Base-by-base conservation (phyloP, 1,140 invertebrate species). In the Delia radicum region DNA sequence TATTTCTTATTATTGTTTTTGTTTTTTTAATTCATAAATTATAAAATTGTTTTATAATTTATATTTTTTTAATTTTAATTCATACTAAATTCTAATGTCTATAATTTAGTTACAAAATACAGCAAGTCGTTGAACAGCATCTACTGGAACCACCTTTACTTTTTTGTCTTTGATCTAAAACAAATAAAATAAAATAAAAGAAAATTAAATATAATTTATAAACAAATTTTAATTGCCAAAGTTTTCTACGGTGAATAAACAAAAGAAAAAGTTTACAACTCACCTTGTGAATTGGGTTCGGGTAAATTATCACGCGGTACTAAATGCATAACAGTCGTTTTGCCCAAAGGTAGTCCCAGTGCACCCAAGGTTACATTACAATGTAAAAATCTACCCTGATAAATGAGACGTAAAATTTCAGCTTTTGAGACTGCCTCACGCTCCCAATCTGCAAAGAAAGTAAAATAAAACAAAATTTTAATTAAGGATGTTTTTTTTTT, bases 261-360 rank as follows among this genome's bases (percentile, higher is more conserved):
- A n/a, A n/a, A 72, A 31, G 55, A 73, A 2, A 28, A 24, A n/a
- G n/a, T 29, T 13, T 15, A 55, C n/a, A 31, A 2, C 61, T 33
- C 89, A 98, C 96, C 96, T 93, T 97, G 96, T 86, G 96, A 97
- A 90, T 99, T 99, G 80, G 98, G 97, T 90, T 99, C 97, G 81
- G 98, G 98, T 87, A 99, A 91, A 88, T 98, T 98, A 90, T 99
- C 98, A 88, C 98, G 92, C 79, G 98, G 96, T 84, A 99, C 97
- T 80, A 99, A 92, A 91, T 99, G 98, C 98, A 99, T 99, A 82
- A 99, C 98, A 85, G 97, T 98, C 79, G 97, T 99, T 89, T 97
- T 97, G 80, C 96, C 97, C 80, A 95, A 92, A 78, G 96, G 96
- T 86, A 99, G 91, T 83, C 96, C 96, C 82, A 99, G 91, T 79